Evolutionary conservation across 2,113 vertebrate genomes (phyloP), one percentile per base, ranked within the genome.

Genomic region (Formicarius rufipectus): DNA sequence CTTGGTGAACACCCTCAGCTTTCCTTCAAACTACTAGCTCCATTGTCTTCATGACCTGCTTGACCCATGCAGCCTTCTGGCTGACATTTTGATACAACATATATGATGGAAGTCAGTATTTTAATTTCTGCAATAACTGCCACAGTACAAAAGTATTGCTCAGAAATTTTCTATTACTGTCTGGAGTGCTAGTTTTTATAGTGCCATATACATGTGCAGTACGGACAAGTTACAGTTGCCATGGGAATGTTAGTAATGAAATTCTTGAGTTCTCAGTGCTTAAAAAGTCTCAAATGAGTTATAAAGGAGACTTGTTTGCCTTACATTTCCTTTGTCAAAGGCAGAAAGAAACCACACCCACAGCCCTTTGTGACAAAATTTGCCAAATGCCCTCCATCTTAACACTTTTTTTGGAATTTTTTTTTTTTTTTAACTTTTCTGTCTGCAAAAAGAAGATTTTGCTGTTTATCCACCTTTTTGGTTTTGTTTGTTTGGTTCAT

Each of bases 281-380:
- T 90, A 84, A 91, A 94, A 96, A 56, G 88, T 94, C 93, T 94
- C 95, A 63, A 50, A 69, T 91, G 93, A 73, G 35, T 95, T 71
- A 88, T 93, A 96, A 96, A 96, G 39, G 19, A 87, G 59, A 45
- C 30, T 91, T 79, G 66, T 93, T 96, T 76, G 67, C 81, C 80
- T 95, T 96, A 96, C 4, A 95, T 95, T 97, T 96, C 87, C 89
- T 96, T 85, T 89, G 89, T 87, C 83, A 91, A 93, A 83, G 18
- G 44, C 71, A 93, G 71, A 80, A 88, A 86, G 76, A 84, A 69
- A 20, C 18, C 86, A 83, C 58, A 87, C 47, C 63, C 30, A 45
- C 13, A 94, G 49, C 3, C 9, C 21, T 33, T 53, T 40, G 80
- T 49, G 55, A 87, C 37, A 89, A 91, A 76, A 87, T 73, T 77